Percentiles rank a stretch among this genome's conserved stretches.
These are phyloP conservation scores for Polydrusus pterygomalis DNA, from an alignment of 2,888 invertebrate genomes.

Conservation along the genomic window DNA sequence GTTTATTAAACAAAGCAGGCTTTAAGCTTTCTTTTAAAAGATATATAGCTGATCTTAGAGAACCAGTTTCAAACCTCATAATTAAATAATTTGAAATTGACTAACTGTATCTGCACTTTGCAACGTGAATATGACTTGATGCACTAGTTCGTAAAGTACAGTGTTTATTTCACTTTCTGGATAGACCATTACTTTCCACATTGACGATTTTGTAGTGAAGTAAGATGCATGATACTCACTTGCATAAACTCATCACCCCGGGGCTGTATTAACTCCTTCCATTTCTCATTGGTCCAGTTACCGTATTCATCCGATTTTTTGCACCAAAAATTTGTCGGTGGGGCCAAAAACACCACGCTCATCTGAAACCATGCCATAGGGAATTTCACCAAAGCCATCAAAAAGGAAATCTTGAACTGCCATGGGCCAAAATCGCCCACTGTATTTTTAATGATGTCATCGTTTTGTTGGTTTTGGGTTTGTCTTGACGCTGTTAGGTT, in stretches of 20 bases:
- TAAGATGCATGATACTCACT: slow-evolving; percentile 21
- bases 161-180: no score
- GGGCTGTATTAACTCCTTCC: slow-evolving; percentile 70
- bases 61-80: no score
- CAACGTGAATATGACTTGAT: no score
- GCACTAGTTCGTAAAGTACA: no score
- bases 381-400: slow-evolving; percentile 76
- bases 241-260: slow-evolving; percentile 36
- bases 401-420: slow-evolving; percentile 74
- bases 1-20: no score
- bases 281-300: slow-evolving; percentile 68
- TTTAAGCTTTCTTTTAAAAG: no score
- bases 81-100: no score
- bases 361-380: slow-evolving; percentile 79
- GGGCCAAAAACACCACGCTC: slow-evolving; percentile 78
- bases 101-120: no score
- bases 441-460: slow-evolving; percentile 62
- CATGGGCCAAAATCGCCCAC: slow-evolving; percentile 78
- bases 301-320: slow-evolving; percentile 64
- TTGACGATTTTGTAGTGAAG: no score
- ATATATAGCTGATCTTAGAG: no score
- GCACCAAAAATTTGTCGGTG: slow-evolving; percentile 78
- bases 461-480: neutral
- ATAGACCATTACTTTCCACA: no score
- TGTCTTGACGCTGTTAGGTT: neutral